Evolutionary conservation across 2,888 invertebrate genomes (phyloP).

Genomic region (Trissoscelio sp.): DNA sequence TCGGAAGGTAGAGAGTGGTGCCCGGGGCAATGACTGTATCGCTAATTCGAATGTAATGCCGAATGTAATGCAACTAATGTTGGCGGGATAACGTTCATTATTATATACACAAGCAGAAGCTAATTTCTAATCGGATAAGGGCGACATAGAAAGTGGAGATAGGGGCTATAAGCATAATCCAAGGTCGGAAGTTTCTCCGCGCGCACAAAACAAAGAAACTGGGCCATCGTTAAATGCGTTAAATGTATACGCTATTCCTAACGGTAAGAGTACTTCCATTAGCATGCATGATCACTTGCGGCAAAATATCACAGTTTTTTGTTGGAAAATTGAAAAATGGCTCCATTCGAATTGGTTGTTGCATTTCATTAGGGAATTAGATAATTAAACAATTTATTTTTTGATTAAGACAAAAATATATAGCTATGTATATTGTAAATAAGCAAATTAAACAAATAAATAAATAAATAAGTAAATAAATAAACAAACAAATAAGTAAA

Average conservation of each 20-base stretch:
- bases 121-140: constrained; percentile 70
- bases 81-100: constrained; percentile 55
- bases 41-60: constrained; percentile 58
- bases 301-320: no score
- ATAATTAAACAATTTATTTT: no score
- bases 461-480: no score
- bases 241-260: constrained; percentile 36
- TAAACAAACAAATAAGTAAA: no score
- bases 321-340: no score
- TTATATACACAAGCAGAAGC: constrained; percentile 60
- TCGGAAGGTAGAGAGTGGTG: constrained; percentile 31
- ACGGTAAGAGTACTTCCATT: constrained; percentile 32
- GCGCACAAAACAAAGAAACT: constrained; percentile 62
- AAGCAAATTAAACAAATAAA: not conserved
- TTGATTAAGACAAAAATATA: no score
- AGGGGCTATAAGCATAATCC: constrained; percentile 63
- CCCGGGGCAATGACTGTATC: constrained; percentile 35
- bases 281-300: constrained; percentile 31
- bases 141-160: constrained; percentile 66
- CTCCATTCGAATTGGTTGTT: no score
- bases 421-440: not conserved
- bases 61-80: constrained; percentile 45
- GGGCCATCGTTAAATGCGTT: constrained; percentile 61
- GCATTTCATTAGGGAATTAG: no score
- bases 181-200: constrained; percentile 64